Evolutionary conservation across 2,797 vertebrate species (phyloP).

Genomic region (Phoebastria nigripes): DNA sequence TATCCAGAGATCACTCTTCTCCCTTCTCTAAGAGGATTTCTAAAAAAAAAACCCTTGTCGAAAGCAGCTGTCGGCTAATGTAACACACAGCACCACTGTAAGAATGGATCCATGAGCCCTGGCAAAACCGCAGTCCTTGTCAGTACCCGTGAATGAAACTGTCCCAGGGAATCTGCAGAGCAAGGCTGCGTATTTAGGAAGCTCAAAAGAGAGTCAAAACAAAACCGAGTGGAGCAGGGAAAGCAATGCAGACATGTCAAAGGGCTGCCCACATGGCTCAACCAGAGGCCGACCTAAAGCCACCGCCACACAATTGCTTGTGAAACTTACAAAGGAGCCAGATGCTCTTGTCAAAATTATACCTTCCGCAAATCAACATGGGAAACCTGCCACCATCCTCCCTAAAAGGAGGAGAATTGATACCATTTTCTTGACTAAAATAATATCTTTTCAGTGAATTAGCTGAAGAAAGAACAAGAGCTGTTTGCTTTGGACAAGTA

Average conservation of each 20-base stretch:
- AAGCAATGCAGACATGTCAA: constrained; percentile 41
- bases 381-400: constrained; percentile 50
- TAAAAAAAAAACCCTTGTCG: neutral
- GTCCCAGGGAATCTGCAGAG: constrained; percentile 41
- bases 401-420: constrained; percentile 31
- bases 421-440: constrained; percentile 51
- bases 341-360: constrained; percentile 64
- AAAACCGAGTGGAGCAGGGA: constrained; percentile 51
- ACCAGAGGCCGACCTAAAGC: constrained; percentile 47
- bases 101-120: constrained; percentile 30
- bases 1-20: neutral
- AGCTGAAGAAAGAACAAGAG: constrained; percentile 38
- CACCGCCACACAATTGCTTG: constrained; percentile 48
- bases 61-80: constrained; percentile 48
- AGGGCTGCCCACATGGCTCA: constrained; percentile 61
- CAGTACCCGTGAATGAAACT: constrained; percentile 54
- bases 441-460: constrained; percentile 59
- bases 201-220: constrained; percentile 61
- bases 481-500: constrained; percentile 50
- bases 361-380: constrained; percentile 61
- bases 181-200: constrained; percentile 47
- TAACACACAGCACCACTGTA: constrained; percentile 20
- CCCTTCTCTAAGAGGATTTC: constrained; percentile 37
- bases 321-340: constrained; percentile 65
- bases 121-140: constrained; percentile 33